phyloP scores from a whole-genome alignment of 2,113 vertebrate genomes.

The Ranitomeya imitator region DNA sequence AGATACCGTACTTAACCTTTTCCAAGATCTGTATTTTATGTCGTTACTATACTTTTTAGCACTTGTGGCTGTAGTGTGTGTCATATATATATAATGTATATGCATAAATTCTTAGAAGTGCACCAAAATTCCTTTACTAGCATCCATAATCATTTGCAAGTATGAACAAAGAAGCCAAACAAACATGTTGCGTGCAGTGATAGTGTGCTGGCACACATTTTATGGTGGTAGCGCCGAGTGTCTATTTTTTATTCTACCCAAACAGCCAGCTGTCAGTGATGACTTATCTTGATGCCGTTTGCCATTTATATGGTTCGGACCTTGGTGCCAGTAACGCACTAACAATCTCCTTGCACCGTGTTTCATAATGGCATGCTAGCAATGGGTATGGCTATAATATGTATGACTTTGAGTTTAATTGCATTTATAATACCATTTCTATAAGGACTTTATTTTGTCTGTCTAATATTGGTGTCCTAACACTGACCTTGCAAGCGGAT shows the following conservation, averaged over 20 bases:
- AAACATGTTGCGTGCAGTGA: neutral
- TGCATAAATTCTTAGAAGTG: too few species aligned
- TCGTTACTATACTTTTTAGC: too few species aligned
- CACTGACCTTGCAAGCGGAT: conserved; percentile 90
- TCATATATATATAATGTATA: too few species aligned
- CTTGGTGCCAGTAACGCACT: neutral
- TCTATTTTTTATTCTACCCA: neutral
- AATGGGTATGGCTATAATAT: neutral
- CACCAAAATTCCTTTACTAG: too few species aligned
- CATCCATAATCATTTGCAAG: neutral
- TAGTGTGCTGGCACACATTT: neutral
- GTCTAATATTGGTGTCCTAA: conserved; percentile 90
- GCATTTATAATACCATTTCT: conserved; percentile 35
- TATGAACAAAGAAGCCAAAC: neutral
- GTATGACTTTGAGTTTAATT: neutral
- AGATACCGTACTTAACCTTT: too few species aligned
- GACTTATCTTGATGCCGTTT: neutral
- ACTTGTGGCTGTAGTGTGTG: too few species aligned
- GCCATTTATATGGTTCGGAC: neutral
- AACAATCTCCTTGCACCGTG: neutral
- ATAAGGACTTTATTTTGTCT: conserved; percentile 76
- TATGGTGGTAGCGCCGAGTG: neutral
- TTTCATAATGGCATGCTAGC: neutral
- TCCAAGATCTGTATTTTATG: too few species aligned
- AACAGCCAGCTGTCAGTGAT: neutral